A percentile compares a stretch with the other conserved stretches of the same genome.
phyloP scores from a whole-genome alignment of 2,797 vertebrate species.

The Tauraco hartlaubi region DNA sequence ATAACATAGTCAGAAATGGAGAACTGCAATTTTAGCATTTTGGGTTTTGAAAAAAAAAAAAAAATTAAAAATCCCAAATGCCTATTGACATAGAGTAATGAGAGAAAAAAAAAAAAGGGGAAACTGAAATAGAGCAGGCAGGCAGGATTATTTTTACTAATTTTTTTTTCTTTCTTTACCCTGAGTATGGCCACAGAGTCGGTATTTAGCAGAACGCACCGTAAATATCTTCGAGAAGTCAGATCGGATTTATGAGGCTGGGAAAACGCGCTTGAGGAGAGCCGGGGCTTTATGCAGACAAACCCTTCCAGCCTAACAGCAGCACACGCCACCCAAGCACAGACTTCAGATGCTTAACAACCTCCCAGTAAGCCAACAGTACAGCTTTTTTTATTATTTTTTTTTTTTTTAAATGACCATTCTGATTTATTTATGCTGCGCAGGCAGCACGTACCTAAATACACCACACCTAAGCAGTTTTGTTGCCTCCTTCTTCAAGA shows the following conservation, averaged over 20 bases:
- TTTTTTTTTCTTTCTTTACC: not conserved
- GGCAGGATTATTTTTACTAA: not conserved
- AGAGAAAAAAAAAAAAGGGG: not conserved
- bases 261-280: not conserved
- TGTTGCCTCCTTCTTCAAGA: not conserved
- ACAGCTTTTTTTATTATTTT: not conserved
- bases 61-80: not conserved
- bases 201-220: not conserved
- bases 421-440: not conserved
- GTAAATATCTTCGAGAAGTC: not conserved
- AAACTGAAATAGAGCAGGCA: not conserved
- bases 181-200: not conserved
- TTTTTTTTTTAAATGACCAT: not conserved
- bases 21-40: not conserved
- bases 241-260: not conserved
- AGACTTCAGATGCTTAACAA: not conserved
- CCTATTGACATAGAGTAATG: not conserved
- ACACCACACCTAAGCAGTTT: not conserved
- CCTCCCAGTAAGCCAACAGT: not conserved
- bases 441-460: not conserved
- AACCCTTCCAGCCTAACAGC: not conserved
- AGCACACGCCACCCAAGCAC: not conserved
- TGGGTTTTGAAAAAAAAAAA: not conserved
- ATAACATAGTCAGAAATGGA: not conserved
- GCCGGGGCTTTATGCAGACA: not conserved